Evolutionary conservation across 2,797 vertebrate species (phyloP).

Genomic region (Sebastolobus alascanus): DNA sequence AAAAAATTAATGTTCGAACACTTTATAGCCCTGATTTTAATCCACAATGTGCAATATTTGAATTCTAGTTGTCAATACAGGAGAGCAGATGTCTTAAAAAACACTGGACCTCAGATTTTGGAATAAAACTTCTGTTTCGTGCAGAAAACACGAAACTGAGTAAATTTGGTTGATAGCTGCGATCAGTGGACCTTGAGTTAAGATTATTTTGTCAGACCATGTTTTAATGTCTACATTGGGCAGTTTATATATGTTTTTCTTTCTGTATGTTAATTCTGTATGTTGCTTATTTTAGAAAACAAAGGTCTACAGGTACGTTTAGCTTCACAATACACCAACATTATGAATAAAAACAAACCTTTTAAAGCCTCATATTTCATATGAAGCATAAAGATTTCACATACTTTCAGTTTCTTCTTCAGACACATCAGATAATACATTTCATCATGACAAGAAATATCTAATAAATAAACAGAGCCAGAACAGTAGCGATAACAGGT

Average conservation of each 20-base stretch:
- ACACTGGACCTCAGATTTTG: too few relatives aligned
- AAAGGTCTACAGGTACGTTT: not conserved
- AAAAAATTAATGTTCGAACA: fast-evolving
- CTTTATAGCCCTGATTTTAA: too few relatives aligned
- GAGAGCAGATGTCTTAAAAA: too few relatives aligned
- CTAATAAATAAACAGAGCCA: not conserved
- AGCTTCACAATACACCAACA: not conserved
- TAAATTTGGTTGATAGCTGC: not conserved
- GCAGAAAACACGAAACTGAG: too few relatives aligned
- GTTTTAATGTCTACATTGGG: not conserved
- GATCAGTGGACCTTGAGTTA: not conserved
- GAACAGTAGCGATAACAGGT: not conserved
- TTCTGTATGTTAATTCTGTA: not conserved
- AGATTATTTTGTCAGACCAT: not conserved
- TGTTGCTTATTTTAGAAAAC: not conserved
- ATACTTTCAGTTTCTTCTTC: not conserved
- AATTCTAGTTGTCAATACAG: too few relatives aligned
- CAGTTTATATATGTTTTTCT: too few relatives aligned
- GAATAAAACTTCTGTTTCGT: too few relatives aligned
- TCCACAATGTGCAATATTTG: too few relatives aligned
- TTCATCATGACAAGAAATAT: not conserved
- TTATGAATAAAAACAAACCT: not conserved
- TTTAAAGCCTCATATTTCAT: not conserved
- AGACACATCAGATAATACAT: not conserved
- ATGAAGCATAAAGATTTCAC: not conserved